phyloP scores from a whole-genome alignment of 1,140 invertebrate species.

The Diabrotica undecimpunctata region DNA sequence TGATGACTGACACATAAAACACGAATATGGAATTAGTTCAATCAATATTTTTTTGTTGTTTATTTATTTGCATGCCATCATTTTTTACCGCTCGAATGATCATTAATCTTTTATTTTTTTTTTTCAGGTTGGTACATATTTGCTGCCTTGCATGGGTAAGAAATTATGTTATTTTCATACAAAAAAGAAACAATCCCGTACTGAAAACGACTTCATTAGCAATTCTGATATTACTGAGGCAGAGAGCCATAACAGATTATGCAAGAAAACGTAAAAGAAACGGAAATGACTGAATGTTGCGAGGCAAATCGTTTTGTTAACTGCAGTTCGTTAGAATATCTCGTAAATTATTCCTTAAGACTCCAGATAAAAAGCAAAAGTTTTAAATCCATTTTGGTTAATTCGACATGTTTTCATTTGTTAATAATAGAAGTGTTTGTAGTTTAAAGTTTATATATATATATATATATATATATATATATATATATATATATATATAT shows the following conservation, averaged over 20 bases:
- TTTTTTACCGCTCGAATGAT: background rate
- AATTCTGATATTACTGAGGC: slow-evolving; percentile 14
- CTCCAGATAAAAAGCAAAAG: too few species aligned
- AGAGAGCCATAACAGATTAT: slow-evolving; percentile 9
- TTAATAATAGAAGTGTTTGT: too few species aligned
- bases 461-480: too few species aligned
- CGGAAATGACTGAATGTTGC: background rate
- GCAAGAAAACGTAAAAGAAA: slow-evolving; percentile 6
- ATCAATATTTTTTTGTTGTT: background rate
- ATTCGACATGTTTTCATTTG: too few species aligned
- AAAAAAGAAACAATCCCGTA: background rate
- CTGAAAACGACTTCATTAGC: slow-evolving; percentile 5
- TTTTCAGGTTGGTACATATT: slow-evolving; percentile 9
- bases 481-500: too few species aligned
- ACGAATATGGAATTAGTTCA: too few species aligned
- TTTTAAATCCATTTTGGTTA: too few species aligned
- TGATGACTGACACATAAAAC: too few species aligned
- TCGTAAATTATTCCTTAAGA: too few species aligned
- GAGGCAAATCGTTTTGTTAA: too few species aligned
- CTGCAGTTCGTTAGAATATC: too few species aligned
- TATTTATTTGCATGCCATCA: background rate
- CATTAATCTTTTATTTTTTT: slow-evolving; percentile 9
- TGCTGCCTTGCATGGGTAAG: background rate
- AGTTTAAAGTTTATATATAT: too few species aligned
- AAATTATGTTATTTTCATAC: background rate